Evolutionary conservation across 2,113 vertebrate genomes (phyloP).

Genomic region (Platysteira castanea): DNA sequence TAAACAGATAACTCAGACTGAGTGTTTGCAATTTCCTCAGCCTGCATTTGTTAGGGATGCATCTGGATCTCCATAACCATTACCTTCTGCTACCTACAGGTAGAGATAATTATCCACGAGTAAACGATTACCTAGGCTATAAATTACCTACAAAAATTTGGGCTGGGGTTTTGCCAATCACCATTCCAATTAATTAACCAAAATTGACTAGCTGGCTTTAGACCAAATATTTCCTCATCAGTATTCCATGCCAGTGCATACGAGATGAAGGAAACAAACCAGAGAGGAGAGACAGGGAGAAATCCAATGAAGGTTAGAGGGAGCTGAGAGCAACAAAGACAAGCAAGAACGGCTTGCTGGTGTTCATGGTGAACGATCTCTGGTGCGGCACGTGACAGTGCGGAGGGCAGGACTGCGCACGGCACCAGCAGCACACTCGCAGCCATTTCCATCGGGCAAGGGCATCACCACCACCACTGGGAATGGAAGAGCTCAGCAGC

Average conservation of each 20-base stretch:
- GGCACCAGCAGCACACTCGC: not conserved
- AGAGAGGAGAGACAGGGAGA: not conserved
- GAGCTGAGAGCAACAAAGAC: not conserved
- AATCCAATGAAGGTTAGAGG: not conserved
- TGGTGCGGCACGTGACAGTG: fast-evolving
- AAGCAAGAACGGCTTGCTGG: not conserved
- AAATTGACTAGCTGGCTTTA: constrained; percentile 59
- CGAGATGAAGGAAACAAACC: constrained; percentile 37
- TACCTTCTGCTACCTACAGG: constrained; percentile 55
- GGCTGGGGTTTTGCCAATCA: constrained; percentile 69
- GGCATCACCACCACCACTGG: fast-evolving
- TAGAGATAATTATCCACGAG: constrained; percentile 64
- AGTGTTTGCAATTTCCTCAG: constrained; percentile 20
- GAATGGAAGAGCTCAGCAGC: not conserved
- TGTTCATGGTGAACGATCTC: fast-evolving
- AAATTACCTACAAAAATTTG: constrained; percentile 72
- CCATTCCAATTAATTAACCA: constrained; percentile 70
- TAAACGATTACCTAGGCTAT: constrained; percentile 62
- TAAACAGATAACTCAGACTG: constrained; percentile 51
- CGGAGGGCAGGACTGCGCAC: fast-evolving
- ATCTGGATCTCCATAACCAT: constrained; percentile 55
- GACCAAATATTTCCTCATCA: constrained; percentile 59
- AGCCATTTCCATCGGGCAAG: not conserved
- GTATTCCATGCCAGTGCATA: constrained; percentile 30
- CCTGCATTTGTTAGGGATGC: not conserved